Conservation (phyloP, 2,797 vertebrate species). For the Bufotes viridis region DNA sequence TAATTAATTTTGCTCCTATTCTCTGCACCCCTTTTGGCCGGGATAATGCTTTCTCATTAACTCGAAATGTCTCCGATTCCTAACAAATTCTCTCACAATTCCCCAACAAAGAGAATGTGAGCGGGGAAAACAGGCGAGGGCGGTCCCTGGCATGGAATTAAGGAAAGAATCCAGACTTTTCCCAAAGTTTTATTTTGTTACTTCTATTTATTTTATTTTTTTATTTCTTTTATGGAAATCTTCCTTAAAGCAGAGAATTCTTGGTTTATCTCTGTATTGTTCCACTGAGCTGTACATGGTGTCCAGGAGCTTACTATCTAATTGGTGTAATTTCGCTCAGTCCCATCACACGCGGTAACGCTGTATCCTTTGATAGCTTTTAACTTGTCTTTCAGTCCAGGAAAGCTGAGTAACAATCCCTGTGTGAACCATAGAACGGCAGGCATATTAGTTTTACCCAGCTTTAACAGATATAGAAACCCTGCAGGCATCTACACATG, state of each 20-base stretch:
- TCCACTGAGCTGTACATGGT: no score
- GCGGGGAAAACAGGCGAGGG: slow-evolving; percentile 38
- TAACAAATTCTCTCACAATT: slow-evolving; percentile 68
- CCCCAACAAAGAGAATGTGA: slow-evolving; percentile 55
- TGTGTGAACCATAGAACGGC: no score
- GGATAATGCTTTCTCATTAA: slow-evolving; percentile 67
- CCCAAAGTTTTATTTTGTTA: neutral
- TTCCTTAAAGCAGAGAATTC: neutral
- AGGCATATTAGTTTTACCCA: no score
- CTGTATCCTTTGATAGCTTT: no score
- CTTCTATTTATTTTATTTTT: neutral
- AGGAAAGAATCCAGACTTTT: neutral
- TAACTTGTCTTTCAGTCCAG: no score
- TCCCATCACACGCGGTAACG: neutral
- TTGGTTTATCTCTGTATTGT: neutral
- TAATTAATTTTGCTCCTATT: slow-evolving; percentile 73
- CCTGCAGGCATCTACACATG: neutral
- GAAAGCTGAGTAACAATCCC: no score
- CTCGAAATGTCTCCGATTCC: slow-evolving; percentile 66
- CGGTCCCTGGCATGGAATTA: neutral
- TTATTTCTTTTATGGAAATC: no score
- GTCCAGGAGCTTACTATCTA: neutral
- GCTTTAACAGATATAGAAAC: no score
- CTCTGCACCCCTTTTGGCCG: slow-evolving; percentile 68
- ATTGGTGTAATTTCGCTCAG: neutral